Base-by-base conservation (phyloP, 2,113 vertebrate species). In the Nothoprocta perdicaria region DNA sequence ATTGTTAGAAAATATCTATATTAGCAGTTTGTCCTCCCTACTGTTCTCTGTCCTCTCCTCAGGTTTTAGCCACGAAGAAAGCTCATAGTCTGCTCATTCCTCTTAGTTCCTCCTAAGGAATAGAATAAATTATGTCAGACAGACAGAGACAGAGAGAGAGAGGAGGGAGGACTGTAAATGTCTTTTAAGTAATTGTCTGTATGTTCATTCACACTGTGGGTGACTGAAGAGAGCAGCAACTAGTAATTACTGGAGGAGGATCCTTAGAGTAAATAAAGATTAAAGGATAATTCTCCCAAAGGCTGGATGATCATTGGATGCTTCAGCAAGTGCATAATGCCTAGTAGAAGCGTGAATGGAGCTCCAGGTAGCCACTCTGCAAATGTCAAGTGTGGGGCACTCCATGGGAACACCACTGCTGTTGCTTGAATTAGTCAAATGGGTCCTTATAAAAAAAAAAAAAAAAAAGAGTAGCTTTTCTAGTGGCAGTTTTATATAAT, bases 201-300 rank as follows among this genome's bases (percentile, higher is more conserved):
- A 48, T 53, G 45, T 77, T 90, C 55, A n/a, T 23, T 77, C n/a
- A 23, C 26, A 23, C 74, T 38, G 21, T 40, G 29, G 31, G 41
- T 84, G 61, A 60, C 69, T 60, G 17, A 78, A 80, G n/a, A 76
- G 53, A 66, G 65, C 8, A 77, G 16, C 26, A 73, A 57, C 48
- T 61, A 69, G 61, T 41, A 84, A 84, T 78, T 71, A 88, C n/a
- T 86, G 69, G 45, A 95, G 77, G 65, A 93, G 35, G 65, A 90
- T 14, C 26, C 11, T 84, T 58, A 21, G n/a, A 74, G 78, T 60
- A 79, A 94, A 65, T 31, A 55, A 78, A 89, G 52, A 65, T 5
- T 50, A 62, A 90, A 75, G 17, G 31, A 63, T 67, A 78, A 60
- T 43, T 92, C 15, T 35, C 52, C 74, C 57, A 84, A 88, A 81